Evolutionary conservation across 2,797 vertebrate species (phyloP).

Genomic region (Perdix hodgsoniae): DNA sequence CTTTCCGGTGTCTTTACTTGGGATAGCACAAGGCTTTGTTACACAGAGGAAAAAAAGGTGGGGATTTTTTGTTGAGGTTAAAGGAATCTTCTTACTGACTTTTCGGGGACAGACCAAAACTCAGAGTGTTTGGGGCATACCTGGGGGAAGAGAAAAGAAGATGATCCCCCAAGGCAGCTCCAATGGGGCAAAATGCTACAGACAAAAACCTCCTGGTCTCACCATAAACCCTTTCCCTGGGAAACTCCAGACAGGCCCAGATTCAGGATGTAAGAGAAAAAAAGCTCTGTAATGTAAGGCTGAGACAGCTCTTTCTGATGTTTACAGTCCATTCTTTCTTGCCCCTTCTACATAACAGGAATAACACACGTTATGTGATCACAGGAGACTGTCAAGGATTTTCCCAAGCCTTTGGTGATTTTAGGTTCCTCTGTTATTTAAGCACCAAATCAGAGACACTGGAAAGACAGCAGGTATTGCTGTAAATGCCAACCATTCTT

Average conservation of each 20-base stretch:
- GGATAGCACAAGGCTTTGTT: neutral
- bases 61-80: neutral
- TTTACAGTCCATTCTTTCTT: neutral
- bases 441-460: neutral
- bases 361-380: neutral
- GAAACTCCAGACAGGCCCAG: neutral
- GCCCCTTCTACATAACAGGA: neutral
- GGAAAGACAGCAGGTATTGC: neutral
- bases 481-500: neutral
- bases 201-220: neutral
- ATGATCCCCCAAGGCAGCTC: neutral
- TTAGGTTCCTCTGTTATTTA: neutral
- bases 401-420: neutral
- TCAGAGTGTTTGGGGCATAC: neutral
- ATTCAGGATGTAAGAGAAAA: neutral
- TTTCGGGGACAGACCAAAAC: neutral
- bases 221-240: neutral
- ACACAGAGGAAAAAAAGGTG: neutral
- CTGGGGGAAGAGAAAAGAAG: neutral
- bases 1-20: neutral
- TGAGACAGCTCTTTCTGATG: neutral
- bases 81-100: neutral
- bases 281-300: neutral
- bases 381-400: neutral
- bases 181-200: neutral